Base-by-base conservation (phyloP, 2,888 invertebrate species). In the Lasioglossum marginatum region DNA sequence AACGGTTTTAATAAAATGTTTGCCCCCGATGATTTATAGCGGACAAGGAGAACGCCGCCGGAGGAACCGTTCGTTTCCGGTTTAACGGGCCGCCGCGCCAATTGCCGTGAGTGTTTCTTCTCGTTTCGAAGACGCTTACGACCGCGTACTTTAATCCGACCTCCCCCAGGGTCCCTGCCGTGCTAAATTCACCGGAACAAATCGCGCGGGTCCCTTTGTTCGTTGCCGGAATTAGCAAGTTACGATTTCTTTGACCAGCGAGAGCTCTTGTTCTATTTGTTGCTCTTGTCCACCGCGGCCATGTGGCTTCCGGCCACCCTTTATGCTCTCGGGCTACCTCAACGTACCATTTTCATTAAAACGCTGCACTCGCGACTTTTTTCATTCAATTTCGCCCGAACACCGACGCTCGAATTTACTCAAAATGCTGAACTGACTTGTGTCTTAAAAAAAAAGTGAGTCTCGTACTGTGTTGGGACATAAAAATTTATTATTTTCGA, bases 1-100 rank as follows among this genome's bases (percentile, higher is more conserved):
- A 57, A 14, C 57, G 23, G 16, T 66, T 82, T 81, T 81, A 81
- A 81, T 80, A 74, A 81, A 83, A 81, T 75, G 45, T 81, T 81
- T 71, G 48, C 19, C 4, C 34, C 16, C 48, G 70, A 75, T 83
- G 82, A 83, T 83, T 83, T 81, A 83, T 63, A 68, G 48, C 31
- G 27, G 19, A 37, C 77, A 68, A 37, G 5, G 19, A 19, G 48
- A 48, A 45, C n/a, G n/a, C 60, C 45, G 40, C n/a, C 81, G 23
- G 48, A 52, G 81, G 57, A 74, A 16, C 43, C 68, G 70, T 60
- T 60, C 81, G 81, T 70, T 82, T 74, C 70, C 74, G 82, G 57
- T 74, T 80, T 74, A 73, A 70, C 66, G 52, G 57, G 63, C 27
- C 34, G 63, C 45, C n/a, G 40, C 40, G 43, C 63, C 43, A 48